Percentiles rank a stretch among this genome's conserved stretches.
Evolutionary conservation across 2,888 invertebrate species (phyloP).

Genomic region (Drosophila ezoana): DNA sequence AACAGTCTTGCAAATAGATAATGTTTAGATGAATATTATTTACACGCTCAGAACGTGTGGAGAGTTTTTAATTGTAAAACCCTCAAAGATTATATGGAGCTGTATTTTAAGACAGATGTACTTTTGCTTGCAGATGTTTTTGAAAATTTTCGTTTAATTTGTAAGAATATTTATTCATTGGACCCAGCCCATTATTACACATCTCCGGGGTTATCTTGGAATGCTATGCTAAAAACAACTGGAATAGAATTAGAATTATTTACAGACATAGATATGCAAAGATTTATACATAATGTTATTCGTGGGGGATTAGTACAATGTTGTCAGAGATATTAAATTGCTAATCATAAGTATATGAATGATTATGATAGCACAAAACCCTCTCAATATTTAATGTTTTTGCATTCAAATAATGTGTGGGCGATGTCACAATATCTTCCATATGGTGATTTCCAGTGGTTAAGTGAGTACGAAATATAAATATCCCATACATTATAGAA

Average conservation of each 20-base stretch:
- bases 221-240: conserved; percentile 69
- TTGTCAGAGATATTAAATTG: conserved; percentile 69
- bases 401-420: conserved; percentile 52
- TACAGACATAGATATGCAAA: conserved; percentile 77
- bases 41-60: conserved; percentile 7
- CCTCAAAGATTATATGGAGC: conserved; percentile 7
- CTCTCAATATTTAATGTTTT: conserved; percentile 37
- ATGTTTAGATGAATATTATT: conserved; percentile 1
- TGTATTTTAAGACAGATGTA: conserved; percentile 10
- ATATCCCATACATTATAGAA: not conserved
- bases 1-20: too few species aligned
- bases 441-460: too few species aligned
- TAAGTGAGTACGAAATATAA: not conserved
- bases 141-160: too few species aligned
- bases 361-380: too few species aligned
- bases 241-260: conserved; percentile 73
- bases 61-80: conserved; percentile 11
- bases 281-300: conserved; percentile 70
- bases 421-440: conserved; percentile 37
- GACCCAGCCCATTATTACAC: too few species aligned
- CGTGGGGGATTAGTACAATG: conserved; percentile 74
- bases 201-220: too few species aligned
- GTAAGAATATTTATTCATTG: too few species aligned
- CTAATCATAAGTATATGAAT: conserved; percentile 81
- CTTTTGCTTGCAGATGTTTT: too few species aligned